phyloP scores from a whole-genome alignment of 2,113 vertebrate species.

The Centropus unirufus region DNA sequence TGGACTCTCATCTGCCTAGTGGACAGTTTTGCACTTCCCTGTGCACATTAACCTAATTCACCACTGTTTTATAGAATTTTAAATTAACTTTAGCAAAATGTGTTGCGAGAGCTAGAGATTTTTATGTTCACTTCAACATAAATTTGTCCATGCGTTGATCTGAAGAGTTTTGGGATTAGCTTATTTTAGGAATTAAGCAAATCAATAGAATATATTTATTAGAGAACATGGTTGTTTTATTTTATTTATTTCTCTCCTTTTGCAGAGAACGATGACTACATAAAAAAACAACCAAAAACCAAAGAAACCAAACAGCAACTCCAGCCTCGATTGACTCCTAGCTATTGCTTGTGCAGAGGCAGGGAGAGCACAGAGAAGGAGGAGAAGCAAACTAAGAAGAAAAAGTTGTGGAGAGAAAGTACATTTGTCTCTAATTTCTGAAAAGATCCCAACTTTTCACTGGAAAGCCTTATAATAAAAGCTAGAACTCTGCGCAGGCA shows the following conservation, averaged over 20 bases:
- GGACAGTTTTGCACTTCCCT: neutral
- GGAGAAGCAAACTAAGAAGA: neutral
- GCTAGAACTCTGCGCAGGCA: neutral
- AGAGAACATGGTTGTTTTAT: rapidly evolving
- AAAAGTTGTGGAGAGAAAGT: neutral
- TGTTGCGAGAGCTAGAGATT: neutral
- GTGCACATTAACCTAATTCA: neutral
- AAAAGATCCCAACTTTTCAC: neutral
- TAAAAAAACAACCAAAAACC: neutral
- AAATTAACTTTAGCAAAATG: neutral
- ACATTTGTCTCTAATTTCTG: neutral
- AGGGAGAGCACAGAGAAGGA: neutral
- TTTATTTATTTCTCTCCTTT: neutral
- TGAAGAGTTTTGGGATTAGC: neutral
- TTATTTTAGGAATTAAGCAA: neutral
- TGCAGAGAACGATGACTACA: neutral
- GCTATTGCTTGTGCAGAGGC: neutral
- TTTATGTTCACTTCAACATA: neutral
- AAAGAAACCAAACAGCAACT: too few relatives aligned
- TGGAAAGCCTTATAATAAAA: neutral
- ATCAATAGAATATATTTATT: neutral
- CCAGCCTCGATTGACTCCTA: neutral
- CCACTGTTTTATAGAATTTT: neutral
- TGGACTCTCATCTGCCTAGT: neutral
- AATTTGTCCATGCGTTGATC: neutral